phyloP scores from a whole-genome alignment of 2,797 vertebrate species.

The Microtus californicus region DNA sequence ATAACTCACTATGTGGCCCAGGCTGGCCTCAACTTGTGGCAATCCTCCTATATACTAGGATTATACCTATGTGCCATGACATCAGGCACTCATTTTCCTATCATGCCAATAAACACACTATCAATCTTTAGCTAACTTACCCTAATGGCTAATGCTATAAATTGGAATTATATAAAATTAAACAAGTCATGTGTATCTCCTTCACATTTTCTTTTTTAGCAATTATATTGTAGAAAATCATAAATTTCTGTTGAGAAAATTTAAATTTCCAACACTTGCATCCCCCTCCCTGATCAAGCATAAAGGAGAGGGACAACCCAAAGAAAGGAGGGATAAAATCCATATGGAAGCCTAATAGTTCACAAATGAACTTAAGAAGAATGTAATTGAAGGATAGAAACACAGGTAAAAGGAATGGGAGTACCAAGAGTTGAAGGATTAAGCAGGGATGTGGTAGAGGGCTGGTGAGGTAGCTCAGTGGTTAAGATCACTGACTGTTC shows the following conservation, averaged over 20 bases:
- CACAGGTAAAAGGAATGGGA: not conserved
- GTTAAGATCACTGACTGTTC: too few relatives aligned
- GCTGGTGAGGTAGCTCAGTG: too few relatives aligned
- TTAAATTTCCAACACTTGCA: not conserved
- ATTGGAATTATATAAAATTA: conserved; percentile 21
- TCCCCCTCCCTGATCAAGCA: not conserved
- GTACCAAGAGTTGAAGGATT: not conserved
- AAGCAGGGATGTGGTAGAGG: not conserved
- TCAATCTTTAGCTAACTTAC: not conserved
- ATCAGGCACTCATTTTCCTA: not conserved
- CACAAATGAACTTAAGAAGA: not conserved
- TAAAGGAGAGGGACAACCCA: not conserved
- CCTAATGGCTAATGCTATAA: conserved; percentile 1
- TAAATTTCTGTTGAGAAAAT: not conserved
- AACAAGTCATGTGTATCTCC: not conserved
- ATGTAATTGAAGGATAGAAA: not conserved
- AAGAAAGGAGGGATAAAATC: not conserved
- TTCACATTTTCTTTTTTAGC: not conserved
- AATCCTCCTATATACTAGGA: not conserved
- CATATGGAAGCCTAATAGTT: not conserved
- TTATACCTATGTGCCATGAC: not conserved
- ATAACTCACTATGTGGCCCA: not conserved
- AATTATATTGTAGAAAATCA: not conserved
- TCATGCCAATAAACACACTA: not conserved
- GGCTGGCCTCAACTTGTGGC: not conserved